A percentile compares a stretch with the other conserved stretches of the same genome.
Evolutionary conservation across 2,888 invertebrate species (phyloP).

Genomic region (Drosophila mimetica): DNA sequence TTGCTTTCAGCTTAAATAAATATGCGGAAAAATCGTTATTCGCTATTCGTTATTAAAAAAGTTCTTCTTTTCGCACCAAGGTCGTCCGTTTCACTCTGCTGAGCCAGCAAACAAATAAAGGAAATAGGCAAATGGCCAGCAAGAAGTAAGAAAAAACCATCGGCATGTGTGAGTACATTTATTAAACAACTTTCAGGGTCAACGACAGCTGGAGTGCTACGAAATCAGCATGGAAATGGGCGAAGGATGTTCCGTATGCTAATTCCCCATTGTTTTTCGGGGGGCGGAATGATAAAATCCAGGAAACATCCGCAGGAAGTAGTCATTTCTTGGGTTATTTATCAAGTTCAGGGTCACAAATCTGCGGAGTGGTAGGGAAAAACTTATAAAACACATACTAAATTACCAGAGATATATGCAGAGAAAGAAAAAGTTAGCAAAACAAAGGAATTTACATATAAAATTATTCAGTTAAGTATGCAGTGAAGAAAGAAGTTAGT

Average conservation of each 20-base stretch:
- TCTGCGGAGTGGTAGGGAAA: neutral
- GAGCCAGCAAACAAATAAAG: slow-evolving; percentile 40
- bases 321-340: slow-evolving; percentile 15
- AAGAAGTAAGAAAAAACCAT: slow-evolving; percentile 36
- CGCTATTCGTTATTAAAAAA: slow-evolving; percentile 64
- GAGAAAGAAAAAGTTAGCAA: neutral
- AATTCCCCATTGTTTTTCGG: slow-evolving; percentile 18
- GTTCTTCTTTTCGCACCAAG: slow-evolving; percentile 49
- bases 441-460: no score
- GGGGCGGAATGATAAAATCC: slow-evolving; percentile 14
- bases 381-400: slow-evolving; percentile 9
- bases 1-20: slow-evolving; percentile 19
- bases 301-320: slow-evolving; percentile 20
- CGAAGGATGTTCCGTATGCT: slow-evolving; percentile 32
- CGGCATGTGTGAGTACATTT: slow-evolving; percentile 75
- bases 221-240: slow-evolving; percentile 11
- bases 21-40: slow-evolving; percentile 37
- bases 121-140: slow-evolving; percentile 42
- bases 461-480: no score
- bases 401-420: neutral
- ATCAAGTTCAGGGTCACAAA: slow-evolving; percentile 36
- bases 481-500: no score
- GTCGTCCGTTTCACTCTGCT: slow-evolving; percentile 38
- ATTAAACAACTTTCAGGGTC: slow-evolving; percentile 73
- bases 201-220: slow-evolving; percentile 32